These are phyloP conservation scores for Myrmecophaga tridactyla DNA, from an alignment of 2,113 vertebrate species.

Conservation along the genomic window DNA sequence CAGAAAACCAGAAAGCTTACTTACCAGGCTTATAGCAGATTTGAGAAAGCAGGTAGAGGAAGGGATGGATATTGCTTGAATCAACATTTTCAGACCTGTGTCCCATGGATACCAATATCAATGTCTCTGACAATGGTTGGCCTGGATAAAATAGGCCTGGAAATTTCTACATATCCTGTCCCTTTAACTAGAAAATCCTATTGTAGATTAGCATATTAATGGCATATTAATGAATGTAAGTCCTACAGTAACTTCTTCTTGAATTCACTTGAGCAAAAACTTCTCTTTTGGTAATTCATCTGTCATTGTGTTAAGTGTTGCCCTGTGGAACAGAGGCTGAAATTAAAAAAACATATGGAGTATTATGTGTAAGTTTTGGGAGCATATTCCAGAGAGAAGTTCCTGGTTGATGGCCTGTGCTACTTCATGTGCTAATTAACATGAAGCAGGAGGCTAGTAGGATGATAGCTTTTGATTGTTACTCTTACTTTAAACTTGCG, in stretches of 20 bases:
- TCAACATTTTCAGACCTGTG: background rate
- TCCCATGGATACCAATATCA: background rate
- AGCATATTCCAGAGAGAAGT: too few species aligned
- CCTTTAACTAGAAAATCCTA: background rate
- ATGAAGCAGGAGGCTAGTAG: background rate
- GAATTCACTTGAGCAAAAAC: background rate
- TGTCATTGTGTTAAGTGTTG: background rate
- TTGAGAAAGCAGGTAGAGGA: background rate
- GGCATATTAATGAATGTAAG: background rate
- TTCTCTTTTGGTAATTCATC: background rate
- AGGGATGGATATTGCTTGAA: background rate
- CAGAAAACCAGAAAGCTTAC: background rate
- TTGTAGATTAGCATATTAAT: background rate
- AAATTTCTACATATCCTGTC: background rate
- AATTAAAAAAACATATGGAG: background rate
- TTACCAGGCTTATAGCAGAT: background rate
- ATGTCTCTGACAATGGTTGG: background rate
- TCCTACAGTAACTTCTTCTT: background rate
- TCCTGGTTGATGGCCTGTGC: background rate
- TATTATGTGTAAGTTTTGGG: background rate
- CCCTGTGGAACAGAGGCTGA: background rate
- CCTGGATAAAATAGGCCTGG: background rate
- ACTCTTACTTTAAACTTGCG: background rate
- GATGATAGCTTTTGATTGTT: background rate
- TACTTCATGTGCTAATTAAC: background rate